Evolutionary conservation across 2,888 invertebrate species (phyloP).

Genomic region (Microctonus hyperodae): DNA sequence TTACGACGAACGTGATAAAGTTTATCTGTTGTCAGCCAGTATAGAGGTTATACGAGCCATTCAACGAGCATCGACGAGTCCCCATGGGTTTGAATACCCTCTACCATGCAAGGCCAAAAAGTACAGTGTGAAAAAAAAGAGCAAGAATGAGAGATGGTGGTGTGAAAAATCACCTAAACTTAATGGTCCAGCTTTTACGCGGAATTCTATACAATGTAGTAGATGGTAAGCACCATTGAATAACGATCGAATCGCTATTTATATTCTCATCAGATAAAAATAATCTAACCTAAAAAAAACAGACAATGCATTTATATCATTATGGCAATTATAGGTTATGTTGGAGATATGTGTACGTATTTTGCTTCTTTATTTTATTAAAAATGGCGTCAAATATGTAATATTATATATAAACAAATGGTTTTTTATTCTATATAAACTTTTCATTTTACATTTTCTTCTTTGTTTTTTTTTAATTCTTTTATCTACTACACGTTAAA

Average conservation of each 20-base stretch:
- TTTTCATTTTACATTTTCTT: neutral
- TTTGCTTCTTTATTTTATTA: neutral
- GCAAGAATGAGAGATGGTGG: neutral
- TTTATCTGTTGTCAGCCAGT: slow-evolving; percentile 32
- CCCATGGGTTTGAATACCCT: slow-evolving; percentile 16
- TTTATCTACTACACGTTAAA: no score
- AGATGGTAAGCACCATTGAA: neutral
- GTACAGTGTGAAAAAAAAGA: neutral
- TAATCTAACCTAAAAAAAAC: no score
- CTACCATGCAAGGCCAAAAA: neutral
- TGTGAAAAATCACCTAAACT: slow-evolving; percentile 26
- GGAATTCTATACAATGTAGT: slow-evolving; percentile 3
- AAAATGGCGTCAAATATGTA: neutral
- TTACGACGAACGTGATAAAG: slow-evolving; percentile 29
- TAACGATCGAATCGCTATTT: neutral
- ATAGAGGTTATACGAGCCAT: slow-evolving; percentile 22
- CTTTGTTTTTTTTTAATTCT: no score
- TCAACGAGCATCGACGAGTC: slow-evolving; percentile 12
- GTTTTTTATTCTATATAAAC: no score
- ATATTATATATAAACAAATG: no score
- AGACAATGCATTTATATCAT: no score
- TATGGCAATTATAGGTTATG: no score
- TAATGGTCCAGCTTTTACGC: slow-evolving; percentile 22
- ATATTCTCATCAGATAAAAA: neutral
- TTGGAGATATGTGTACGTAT: no score